phyloP scores from a whole-genome alignment of 2,888 invertebrate species.

The Enchytraeus crypticus region DNA sequence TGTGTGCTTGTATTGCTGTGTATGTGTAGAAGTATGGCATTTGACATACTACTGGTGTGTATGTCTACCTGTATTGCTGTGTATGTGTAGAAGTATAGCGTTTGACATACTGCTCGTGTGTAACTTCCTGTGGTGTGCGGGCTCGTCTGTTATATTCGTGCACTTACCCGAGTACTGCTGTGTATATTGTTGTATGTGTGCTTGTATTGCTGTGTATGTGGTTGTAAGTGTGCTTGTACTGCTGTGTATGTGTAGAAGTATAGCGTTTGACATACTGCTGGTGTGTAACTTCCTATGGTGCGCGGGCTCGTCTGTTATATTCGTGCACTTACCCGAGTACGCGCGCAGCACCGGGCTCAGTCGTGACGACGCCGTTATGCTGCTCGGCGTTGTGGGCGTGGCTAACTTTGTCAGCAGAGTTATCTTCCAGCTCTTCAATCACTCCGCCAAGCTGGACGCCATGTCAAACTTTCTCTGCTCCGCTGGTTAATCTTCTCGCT shows the following conservation, averaged over 20 bases:
- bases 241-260: too few species aligned
- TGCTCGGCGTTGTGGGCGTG: conserved; percentile 39
- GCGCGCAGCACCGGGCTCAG: conserved; percentile 31
- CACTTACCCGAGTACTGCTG: not conserved
- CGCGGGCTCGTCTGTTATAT: conserved; percentile 39
- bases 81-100: conserved; percentile 17
- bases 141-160: conserved; percentile 22
- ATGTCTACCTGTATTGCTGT: too few species aligned
- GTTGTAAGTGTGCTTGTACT: too few species aligned
- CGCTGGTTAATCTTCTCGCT: too few species aligned
- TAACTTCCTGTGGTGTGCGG: conserved; percentile 44
- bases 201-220: not conserved
- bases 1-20: too few species aligned
- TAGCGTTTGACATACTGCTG: conserved; percentile 39
- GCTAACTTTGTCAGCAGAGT: conserved; percentile 37
- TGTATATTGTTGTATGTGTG: not conserved
- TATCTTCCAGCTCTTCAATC: conserved; percentile 42
- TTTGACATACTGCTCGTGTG: conserved; percentile 40
- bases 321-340: conserved; percentile 41
- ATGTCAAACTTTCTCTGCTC: conserved; percentile 39
- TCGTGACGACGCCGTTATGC: conserved; percentile 30
- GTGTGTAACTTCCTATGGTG: conserved; percentile 44
- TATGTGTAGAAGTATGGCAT: too few species aligned
- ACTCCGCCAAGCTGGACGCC: conserved; percentile 40
- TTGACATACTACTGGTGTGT: too few species aligned